phyloP scores from a whole-genome alignment of 2,888 invertebrate species.

The Oligia latruncula region DNA sequence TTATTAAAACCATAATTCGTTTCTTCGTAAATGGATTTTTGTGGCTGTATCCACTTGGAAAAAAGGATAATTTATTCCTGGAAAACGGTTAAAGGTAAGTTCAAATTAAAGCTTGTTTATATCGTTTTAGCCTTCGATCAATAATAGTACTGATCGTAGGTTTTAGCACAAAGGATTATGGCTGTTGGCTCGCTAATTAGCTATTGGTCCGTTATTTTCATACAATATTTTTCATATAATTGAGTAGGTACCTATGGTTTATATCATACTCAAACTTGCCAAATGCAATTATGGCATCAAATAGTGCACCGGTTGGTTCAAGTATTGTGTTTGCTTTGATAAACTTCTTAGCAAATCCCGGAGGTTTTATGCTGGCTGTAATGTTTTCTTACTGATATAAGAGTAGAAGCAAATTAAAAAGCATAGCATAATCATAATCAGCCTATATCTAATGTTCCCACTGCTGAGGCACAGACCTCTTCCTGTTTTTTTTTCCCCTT shows the following conservation, averaged over 20 bases:
- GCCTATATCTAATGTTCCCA: neutral
- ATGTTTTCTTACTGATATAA: no score
- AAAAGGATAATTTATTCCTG: neutral
- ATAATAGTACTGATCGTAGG: no score
- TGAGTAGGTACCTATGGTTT: no score
- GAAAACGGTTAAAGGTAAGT: slow-evolving; percentile 3
- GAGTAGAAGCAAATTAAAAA: neutral
- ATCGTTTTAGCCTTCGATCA: neutral
- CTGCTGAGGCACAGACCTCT: neutral
- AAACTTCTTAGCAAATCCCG: no score
- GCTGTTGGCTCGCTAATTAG: neutral
- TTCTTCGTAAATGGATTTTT: neutral
- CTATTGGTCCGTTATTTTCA: neutral
- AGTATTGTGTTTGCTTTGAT: neutral
- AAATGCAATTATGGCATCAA: neutral
- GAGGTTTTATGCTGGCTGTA: neutral
- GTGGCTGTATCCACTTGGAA: neutral
- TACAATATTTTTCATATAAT: neutral
- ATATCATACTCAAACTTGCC: no score
- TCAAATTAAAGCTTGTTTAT: slow-evolving; percentile 1
- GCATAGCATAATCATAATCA: neutral
- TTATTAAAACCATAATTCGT: neutral
- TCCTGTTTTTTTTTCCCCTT: no score
- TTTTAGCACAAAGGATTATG: neutral
- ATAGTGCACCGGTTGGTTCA: neutral